These are phyloP conservation scores for Trachelus troglodyta DNA, from an alignment of 2,888 invertebrate species.

Conservation along the genomic window DNA sequence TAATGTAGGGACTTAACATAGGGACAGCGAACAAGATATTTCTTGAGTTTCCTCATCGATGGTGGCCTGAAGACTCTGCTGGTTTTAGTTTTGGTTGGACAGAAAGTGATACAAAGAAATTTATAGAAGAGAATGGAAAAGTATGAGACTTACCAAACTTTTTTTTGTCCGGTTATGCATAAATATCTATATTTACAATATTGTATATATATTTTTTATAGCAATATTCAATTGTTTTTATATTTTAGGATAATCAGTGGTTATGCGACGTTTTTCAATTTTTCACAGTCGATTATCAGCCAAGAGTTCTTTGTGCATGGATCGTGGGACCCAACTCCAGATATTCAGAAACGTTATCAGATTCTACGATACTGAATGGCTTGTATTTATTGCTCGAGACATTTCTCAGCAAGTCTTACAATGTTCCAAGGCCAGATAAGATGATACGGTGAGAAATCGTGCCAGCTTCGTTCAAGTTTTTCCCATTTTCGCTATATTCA, in stretches of 20 bases:
- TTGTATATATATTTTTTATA: not conserved
- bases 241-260: constrained; percentile 69
- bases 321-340: constrained; percentile 74
- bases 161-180: not conserved
- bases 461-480: not conserved
- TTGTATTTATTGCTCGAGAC: constrained; percentile 69
- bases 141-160: constrained; percentile 32
- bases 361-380: constrained; percentile 69
- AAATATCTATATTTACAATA: not conserved
- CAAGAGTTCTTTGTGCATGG: constrained; percentile 77
- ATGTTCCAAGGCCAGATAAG: constrained; percentile 68
- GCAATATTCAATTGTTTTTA: not conserved
- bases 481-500: too few species aligned
- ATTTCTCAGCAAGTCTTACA: constrained; percentile 69
- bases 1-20: constrained; percentile 70
- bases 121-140: constrained; percentile 52
- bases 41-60: constrained; percentile 74
- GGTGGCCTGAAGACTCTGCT: constrained; percentile 71
- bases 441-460: constrained; percentile 66
- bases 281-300: constrained; percentile 74
- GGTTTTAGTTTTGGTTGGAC: constrained; percentile 72
- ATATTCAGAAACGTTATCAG: constrained; percentile 72
- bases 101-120: constrained; percentile 68
- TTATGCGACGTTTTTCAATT: constrained; percentile 76
- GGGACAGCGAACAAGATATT: constrained; percentile 78